Evolutionary conservation across 2,888 invertebrate genomes (phyloP).

Genomic region (Idaea straminata): DNA sequence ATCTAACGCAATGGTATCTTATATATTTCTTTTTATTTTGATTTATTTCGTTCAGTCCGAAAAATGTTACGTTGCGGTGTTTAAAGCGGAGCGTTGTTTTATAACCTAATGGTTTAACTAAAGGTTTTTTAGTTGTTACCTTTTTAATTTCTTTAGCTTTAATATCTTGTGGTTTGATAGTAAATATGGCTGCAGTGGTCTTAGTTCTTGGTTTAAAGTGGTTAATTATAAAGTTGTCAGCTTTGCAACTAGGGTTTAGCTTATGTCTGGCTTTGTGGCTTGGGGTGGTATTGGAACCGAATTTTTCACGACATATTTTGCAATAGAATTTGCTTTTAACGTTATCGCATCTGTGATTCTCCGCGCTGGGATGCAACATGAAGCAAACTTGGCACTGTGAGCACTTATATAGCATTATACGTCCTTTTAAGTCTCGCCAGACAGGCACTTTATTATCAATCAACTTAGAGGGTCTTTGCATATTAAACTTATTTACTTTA

Average conservation of each 20-base stretch:
- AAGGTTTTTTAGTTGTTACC: neutral
- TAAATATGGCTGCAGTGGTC: neutral
- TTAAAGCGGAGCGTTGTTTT: neutral
- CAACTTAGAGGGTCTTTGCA: neutral
- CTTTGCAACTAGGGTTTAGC: neutral
- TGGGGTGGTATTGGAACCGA: neutral
- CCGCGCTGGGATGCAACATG: neutral
- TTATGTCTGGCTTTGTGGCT: neutral
- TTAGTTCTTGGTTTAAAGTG: neutral
- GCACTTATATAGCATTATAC: neutral
- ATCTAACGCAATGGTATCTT: constrained; percentile 2
- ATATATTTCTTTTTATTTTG: neutral
- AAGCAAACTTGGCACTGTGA: neutral
- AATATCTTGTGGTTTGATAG: neutral
- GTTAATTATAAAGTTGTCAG: neutral
- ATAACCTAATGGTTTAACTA: neutral
- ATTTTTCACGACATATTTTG: constrained; percentile 15
- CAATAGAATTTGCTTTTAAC: constrained; percentile 28
- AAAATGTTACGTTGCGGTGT: neutral
- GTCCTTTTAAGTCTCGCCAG: neutral
- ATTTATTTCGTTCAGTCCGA: neutral
- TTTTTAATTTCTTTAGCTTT: neutral
- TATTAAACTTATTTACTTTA: neutral
- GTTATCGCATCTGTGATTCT: neutral
- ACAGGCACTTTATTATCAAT: neutral